These are phyloP conservation scores for Carpatolechia fugitivella DNA, from an alignment of 2,888 invertebrate genomes.

Conservation along the genomic window DNA sequence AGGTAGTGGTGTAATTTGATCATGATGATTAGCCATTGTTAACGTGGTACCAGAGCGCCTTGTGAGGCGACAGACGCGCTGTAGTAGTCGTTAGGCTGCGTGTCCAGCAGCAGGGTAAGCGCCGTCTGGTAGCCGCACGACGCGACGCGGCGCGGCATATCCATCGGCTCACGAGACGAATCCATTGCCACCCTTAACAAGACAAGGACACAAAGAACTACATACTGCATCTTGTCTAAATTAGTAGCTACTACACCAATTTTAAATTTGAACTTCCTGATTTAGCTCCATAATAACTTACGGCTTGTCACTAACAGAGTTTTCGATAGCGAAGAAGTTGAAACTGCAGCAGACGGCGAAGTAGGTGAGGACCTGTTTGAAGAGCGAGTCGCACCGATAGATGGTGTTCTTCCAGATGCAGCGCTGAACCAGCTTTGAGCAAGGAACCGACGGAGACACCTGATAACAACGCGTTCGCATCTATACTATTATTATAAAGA, in stretches of 20 bases:
- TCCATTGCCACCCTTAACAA: background rate
- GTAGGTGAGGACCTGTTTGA: constrained; percentile 65
- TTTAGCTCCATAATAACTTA: no score
- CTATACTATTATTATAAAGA: no score
- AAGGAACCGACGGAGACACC: constrained; percentile 70
- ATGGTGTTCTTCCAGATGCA: constrained; percentile 81
- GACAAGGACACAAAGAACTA: no score
- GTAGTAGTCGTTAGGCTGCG: constrained; percentile 80
- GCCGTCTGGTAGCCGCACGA: constrained; percentile 85
- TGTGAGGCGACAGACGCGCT: constrained; percentile 80
- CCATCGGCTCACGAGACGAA: constrained; percentile 23
- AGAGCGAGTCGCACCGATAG: constrained; percentile 71
- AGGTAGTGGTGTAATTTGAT: no score
- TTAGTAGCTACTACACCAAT: no score
- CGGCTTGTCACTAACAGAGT: background rate
- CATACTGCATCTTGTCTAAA: no score
- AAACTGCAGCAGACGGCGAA: constrained; percentile 82
- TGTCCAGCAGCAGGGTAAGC: constrained; percentile 79
- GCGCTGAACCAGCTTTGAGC: constrained; percentile 65
- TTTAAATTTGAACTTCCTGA: no score
- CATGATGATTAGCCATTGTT: no score
- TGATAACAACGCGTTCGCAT: constrained; percentile 37
- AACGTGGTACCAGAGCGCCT: no score
- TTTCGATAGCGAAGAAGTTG: constrained; percentile 75
- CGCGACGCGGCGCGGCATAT: constrained; percentile 79